Base-by-base conservation (phyloP, 2,113 vertebrate genomes). In the Rallus limicola region DNA sequence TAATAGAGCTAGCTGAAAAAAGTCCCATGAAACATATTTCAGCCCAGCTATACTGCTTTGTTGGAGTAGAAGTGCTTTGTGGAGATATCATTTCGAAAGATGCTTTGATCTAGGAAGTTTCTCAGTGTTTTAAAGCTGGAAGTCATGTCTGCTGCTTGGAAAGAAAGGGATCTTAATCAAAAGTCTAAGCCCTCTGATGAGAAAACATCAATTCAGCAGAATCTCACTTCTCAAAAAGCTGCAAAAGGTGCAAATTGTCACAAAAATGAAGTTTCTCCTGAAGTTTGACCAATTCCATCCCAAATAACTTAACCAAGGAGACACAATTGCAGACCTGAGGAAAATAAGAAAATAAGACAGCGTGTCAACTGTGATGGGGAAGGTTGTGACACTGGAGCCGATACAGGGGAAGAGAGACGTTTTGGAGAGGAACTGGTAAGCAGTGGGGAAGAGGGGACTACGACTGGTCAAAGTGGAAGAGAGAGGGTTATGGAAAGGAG, bases 401-500 rank as follows among this genome's bases (percentile, higher is more conserved):
- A 2, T 11, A 34, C 31, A 77, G 21, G 8, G 17, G 16, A 86
- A 63, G 26, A 63, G 16, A 75, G 16, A 38, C 5, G 10, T 82
- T 52, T 53, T 69, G 7, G 21, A 82, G 16, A 77, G 17, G 9
- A 60, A 6, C 3, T n/a, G 3, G 11, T 5, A 9, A 91, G 15
- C 0, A 0, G 33, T 63, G 17, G 3, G 12, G 10, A 21, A 65
- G 28, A 90, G 8, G 2, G 10, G 7, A 48, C 16, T 5, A 42
- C 0, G 5, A 4, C 7, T 74, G 28, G 23, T 15, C 25, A 78
- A 63, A 92, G 53, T 2, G 90, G 31, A 4, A 36, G 34, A 86
- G 21, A 65, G 23, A 58, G 75, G 25, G 20, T 65, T 29, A 53
- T 24, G 13, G 60, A 78, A 78, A 85, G 9, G 20, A 74, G 48